Evolutionary conservation across 2,888 invertebrate species (phyloP), one percentile per base, ranked within the genome.

Genomic region (Proisotoma minuta): DNA sequence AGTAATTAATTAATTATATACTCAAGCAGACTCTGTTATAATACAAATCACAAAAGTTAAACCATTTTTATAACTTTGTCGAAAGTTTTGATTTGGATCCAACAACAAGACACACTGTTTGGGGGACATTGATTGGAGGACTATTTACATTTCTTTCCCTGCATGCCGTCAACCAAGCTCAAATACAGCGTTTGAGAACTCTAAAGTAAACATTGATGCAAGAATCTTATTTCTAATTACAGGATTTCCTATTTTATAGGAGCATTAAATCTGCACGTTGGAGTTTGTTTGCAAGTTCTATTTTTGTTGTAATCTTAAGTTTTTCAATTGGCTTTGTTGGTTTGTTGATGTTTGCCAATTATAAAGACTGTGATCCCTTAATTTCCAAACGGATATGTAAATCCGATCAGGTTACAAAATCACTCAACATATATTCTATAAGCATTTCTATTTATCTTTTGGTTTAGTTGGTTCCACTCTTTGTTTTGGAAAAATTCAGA

Each of bases 151-250:
- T 87, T 76, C 77, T 90, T 47, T 86, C 91, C 0, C 75, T 93
- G 8, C 93, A 91, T 77, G 92, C 87, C 2, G 89, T 91, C 0
- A 92, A 91, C 77, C 92, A 92, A 77, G 87, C 90, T 0, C 92
- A 88, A 77, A 79, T 82, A 61, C 82, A 82, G 69, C 75, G 81
- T 59, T 76, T 81, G 68, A 74, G 82, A 39, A 79, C 81, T 2
- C 76, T 81, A 50, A 76, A 73, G 78, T 78, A 71, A 22, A 2
- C 4, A 34, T 22, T 53, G n/a, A n/a, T n/a, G n/a, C n/a, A n/a
- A n/a, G n/a, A n/a, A n/a, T n/a, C n/a, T n/a, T n/a, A n/a, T n/a
- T n/a, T n/a, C 28, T 26, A 28, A 3, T 53, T 20, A 23, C 78
- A 68, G 20, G 22, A 48, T 20, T 8, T 26, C n/a, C 20, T 10